Base-by-base conservation (phyloP, 2,797 vertebrate species). In the Liasis olivaceus region DNA sequence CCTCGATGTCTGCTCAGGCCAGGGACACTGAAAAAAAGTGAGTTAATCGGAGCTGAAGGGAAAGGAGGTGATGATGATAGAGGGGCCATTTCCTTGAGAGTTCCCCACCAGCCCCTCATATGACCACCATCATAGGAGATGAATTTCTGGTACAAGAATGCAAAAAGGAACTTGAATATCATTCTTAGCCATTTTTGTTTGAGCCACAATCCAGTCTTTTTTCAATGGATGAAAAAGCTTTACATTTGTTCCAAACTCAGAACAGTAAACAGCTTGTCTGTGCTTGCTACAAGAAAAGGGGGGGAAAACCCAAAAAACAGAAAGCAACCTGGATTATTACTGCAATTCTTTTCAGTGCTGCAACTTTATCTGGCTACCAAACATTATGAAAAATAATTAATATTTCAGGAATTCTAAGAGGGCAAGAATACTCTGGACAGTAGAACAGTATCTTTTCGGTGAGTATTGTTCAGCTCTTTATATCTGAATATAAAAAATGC, bases 141-240 rank as follows among this genome's bases (percentile, higher is more conserved):
- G 31, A 47, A 31, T 58, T 58, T 88, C 69, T 92, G 81, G 59
- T 15, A 58, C n/a, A 88, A 56, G 36, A 88, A 17, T 63, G n/a
- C n/a, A 63, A 81, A 59, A 36, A 42, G 47, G 47, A 88, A 36
- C 24, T 56, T 91, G 24, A n/a, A 81, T 84, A n/a, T 93, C 36
- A 60, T 87, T 90, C 51, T 58, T 26, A 90, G 58, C 28, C 72
- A 51, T 88, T 86, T 86, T 69, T 15, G 31, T 54, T 91, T 91
- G 87, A 86, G 87, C 31, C 20, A 42, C 31, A 22, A 77, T 77
- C 69, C 62, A 91, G 77, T 59, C 72, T 85, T 89, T 8, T 77
- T 93, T 93, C 54, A 89, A 63, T 85, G 36, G 17, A 51, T 28
- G 51, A 89, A 89, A 91, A 85, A 26, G 11, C 5, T 69, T 59